phyloP scores from a whole-genome alignment of 2,113 vertebrate genomes.

The Corythaixoides concolor region DNA sequence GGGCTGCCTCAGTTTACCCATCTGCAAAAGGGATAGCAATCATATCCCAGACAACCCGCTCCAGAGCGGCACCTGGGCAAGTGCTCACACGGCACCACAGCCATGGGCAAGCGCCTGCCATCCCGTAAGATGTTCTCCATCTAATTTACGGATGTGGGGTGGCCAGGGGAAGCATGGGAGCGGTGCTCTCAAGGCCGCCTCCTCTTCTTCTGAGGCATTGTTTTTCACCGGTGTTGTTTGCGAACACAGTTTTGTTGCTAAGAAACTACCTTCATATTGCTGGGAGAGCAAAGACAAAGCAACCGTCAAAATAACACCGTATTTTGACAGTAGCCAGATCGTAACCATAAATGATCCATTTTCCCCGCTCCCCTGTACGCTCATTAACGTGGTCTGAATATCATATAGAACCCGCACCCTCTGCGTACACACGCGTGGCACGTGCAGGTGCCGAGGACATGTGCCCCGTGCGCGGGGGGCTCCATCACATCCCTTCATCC shows the following conservation, averaged over 20 bases:
- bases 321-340: constrained; percentile 78
- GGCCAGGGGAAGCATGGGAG: background rate
- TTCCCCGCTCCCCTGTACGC: constrained; percentile 45
- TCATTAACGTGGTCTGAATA: constrained; percentile 60
- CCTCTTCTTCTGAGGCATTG: constrained; percentile 32
- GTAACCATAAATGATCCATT: constrained; percentile 69
- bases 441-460: accelerated
- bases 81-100: accelerated
- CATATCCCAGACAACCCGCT: accelerated
- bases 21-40: background rate
- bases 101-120: background rate
- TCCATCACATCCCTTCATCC: background rate
- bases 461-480: accelerated
- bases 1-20: constrained; percentile 15
- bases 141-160: background rate
- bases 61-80: background rate
- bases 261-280: constrained; percentile 78
- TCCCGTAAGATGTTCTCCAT: background rate
- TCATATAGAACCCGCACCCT: background rate
- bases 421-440: accelerated
- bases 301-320: constrained; percentile 72
- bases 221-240: constrained; percentile 68
- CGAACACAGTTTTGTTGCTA: constrained; percentile 79
- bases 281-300: constrained; percentile 73
- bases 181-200: background rate